A percentile compares a stretch with the other conserved stretches of the same genome.
Conservation (phyloP, 1,140 invertebrate species). For the Telenomus remus region DNA sequence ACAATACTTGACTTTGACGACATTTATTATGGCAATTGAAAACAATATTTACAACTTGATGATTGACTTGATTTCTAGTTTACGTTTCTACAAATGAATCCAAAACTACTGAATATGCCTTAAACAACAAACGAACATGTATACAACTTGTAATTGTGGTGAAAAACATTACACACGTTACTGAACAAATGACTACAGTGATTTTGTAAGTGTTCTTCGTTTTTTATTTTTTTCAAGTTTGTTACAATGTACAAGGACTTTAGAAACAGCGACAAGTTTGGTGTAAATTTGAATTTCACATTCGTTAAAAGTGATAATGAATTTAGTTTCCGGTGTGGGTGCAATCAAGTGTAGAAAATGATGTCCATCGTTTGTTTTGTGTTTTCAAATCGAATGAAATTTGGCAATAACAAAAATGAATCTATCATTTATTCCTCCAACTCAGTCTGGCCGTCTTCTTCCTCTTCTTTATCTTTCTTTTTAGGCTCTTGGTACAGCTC, state of each 20-base stretch:
- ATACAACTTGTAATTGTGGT: too few species aligned
- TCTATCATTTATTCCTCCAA: slow-evolving; percentile 62
- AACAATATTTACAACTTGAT: too few species aligned
- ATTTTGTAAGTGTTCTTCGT: too few species aligned
- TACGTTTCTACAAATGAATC: too few species aligned
- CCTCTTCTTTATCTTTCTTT: slow-evolving; percentile 65
- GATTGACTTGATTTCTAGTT: too few species aligned
- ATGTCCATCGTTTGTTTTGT: slow-evolving; percentile 21
- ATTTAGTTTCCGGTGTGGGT: slow-evolving; percentile 15
- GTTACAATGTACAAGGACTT: too few species aligned
- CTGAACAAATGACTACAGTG: too few species aligned
- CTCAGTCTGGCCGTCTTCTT: slow-evolving; percentile 61
- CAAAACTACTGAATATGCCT: too few species aligned
- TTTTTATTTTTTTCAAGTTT: too few species aligned
- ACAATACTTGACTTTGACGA: not conserved
- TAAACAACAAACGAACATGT: too few species aligned
- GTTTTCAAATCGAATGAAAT: slow-evolving; percentile 4
- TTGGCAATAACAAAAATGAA: slow-evolving; percentile 29
- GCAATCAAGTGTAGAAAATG: slow-evolving; percentile 42
- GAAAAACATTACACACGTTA: too few species aligned
- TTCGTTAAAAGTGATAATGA: not conserved
- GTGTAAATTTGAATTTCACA: slow-evolving; percentile 11
- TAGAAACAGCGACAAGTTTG: not conserved
- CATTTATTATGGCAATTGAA: slow-evolving; percentile 15
- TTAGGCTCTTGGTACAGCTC: slow-evolving; percentile 72